phyloP scores from a whole-genome alignment of 2,797 vertebrate species.

The Rhynchotus rufescens region DNA sequence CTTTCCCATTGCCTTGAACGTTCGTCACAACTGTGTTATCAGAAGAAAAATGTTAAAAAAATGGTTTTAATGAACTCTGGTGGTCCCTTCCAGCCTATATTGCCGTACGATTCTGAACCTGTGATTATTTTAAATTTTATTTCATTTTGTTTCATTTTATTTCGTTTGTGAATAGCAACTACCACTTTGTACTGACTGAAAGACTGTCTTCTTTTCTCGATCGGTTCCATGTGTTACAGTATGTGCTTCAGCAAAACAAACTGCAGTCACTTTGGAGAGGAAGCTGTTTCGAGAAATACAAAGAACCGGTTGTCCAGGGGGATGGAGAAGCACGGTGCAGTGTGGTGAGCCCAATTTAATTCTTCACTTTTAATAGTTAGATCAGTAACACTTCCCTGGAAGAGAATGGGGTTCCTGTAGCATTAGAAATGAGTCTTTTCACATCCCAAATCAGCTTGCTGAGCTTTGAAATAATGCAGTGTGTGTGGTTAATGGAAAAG shows the following conservation, averaged over 20 bases:
- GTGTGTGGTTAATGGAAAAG: not conserved
- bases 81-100: not conserved
- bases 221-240: not conserved
- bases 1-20: slow-evolving; percentile 12
- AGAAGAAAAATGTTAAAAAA: not conserved
- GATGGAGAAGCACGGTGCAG: not conserved
- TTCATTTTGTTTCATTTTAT: not conserved
- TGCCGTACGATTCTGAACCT: not conserved
- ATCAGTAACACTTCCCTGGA: not conserved
- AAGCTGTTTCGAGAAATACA: not conserved
- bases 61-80: not conserved
- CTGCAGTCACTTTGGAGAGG: not conserved
- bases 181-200: not conserved
- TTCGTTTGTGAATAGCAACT: not conserved
- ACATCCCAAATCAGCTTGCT: not conserved
- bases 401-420: not conserved
- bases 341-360: not conserved
- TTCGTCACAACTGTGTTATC: not conserved
- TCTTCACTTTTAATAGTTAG: not conserved
- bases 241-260: not conserved
- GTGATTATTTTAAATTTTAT: not conserved
- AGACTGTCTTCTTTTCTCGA: not conserved
- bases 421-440: not conserved
- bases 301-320: not conserved
- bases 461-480: not conserved